Percentiles rank a stretch among this genome's conserved stretches.
These are phyloP conservation scores for Sparus aurata DNA, from an alignment of 2,797 vertebrate species.

Conservation along the genomic window DNA sequence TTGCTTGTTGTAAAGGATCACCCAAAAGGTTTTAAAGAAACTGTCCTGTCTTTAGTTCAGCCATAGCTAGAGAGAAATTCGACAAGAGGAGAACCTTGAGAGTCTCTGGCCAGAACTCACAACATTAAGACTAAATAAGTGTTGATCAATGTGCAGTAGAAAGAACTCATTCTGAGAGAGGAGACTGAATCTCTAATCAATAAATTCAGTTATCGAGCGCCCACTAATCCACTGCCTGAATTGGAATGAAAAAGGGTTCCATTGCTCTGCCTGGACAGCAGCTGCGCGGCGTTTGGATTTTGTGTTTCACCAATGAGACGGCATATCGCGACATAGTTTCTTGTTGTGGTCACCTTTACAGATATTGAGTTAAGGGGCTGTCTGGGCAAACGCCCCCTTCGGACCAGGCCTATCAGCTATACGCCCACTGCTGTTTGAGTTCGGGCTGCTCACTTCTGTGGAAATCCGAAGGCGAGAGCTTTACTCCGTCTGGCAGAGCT, in stretches of 20 bases:
- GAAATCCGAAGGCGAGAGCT: constrained; percentile 25
- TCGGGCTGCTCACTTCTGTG: constrained; percentile 18
- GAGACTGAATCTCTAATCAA: constrained; percentile 77
- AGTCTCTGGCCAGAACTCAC: constrained; percentile 50
- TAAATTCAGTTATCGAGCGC: constrained; percentile 73
- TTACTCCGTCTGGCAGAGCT: constrained; percentile 35
- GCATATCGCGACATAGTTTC: constrained; percentile 8
- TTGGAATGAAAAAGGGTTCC: constrained; percentile 54
- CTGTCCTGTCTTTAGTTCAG: not conserved
- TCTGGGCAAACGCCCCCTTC: not conserved
- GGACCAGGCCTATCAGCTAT: constrained; percentile 12
- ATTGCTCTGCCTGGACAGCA: constrained; percentile 20
- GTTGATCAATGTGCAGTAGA: constrained; percentile 75
- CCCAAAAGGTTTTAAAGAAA: not conserved
- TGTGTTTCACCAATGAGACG: constrained; percentile 21
- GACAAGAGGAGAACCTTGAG: constrained; percentile 45
- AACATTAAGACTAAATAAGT: constrained; percentile 65
- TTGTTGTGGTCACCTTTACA: constrained; percentile 36
- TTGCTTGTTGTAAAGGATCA: not conserved
- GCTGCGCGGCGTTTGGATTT: constrained; percentile 27
- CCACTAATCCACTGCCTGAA: constrained; percentile 70
- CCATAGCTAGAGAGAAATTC: constrained; percentile 14
- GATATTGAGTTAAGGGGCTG: constrained; percentile 8
- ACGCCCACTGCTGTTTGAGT: constrained; percentile 34
- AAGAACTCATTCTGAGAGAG: constrained; percentile 67